Conservation (phyloP, 2,888 invertebrate genomes). For the Ernsta delagoae region DNA sequence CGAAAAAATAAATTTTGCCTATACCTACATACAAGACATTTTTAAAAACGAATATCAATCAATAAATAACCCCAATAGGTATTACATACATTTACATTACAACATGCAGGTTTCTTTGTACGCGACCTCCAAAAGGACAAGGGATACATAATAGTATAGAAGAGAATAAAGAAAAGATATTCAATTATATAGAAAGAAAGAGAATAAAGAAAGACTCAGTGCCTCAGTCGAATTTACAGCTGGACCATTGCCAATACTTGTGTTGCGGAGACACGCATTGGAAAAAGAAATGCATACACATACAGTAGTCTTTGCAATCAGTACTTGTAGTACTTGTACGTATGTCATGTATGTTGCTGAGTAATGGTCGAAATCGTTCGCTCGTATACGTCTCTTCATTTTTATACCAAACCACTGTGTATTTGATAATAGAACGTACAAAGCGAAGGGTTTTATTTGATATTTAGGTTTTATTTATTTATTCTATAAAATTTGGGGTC, state of each 20-base stretch:
- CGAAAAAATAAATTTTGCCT: too few relatives aligned
- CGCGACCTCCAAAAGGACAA: conserved; percentile 10
- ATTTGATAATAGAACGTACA: too few relatives aligned
- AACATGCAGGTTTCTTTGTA: background rate
- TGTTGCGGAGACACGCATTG: background rate
- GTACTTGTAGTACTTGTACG: background rate
- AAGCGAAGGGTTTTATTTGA: too few relatives aligned
- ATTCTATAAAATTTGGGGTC: too few relatives aligned
- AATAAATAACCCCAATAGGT: background rate
- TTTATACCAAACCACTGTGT: too few relatives aligned
- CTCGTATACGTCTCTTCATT: too few relatives aligned
- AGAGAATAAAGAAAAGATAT: background rate
- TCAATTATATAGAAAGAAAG: conserved; percentile 21
- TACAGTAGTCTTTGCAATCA: conserved; percentile 5
- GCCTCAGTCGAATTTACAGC: conserved; percentile 4
- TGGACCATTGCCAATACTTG: conserved; percentile 18
- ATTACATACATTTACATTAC: background rate
- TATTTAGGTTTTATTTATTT: too few relatives aligned
- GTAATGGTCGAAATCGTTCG: too few relatives aligned
- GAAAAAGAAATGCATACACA: background rate
- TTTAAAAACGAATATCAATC: background rate
- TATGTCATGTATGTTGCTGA: background rate
- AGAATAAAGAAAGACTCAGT: too few relatives aligned
- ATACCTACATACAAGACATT: too few relatives aligned
- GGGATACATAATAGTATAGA: background rate